Base-by-base conservation (phyloP, 2,888 invertebrate species). In the Latrodectus elegans region DNA sequence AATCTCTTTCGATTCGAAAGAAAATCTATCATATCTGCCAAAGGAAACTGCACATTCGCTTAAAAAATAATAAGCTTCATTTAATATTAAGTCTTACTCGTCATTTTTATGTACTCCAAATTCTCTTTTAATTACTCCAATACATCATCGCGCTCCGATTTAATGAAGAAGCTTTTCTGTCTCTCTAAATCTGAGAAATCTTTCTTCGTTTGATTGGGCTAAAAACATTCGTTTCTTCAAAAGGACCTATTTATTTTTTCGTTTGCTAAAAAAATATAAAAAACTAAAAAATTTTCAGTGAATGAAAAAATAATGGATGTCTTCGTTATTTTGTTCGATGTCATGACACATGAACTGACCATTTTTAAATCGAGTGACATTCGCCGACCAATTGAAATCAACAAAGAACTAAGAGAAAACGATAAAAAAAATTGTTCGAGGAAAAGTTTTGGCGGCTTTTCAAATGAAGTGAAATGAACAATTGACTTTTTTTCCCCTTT, bases 331-430 rank as follows among this genome's bases (percentile, higher is more conserved):
- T 73, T 17, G 72, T 17, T 52, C 26, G n/a, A 12, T 70, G 52
- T 74, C 72, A 74, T 17, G 73, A 82, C 70, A 68, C 55, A 51
- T n/a, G 52, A 75, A 38, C 49, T 60, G 17, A 72, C 77, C 84
- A 67, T 67, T 84, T 73, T 73, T 73, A 84, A 84, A 26, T 49
- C 55, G 77, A 65, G 73, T 84, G 78, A 83, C 70, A 83, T 67
- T 38, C 65, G 49, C 65, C 65, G 53, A 53, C 70, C 75, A 75
- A 70, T 82, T 53, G 75, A 75, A 82, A 75, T 17, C 49, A 68
- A 75, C 55, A 73, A 65, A 52, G 51, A 80, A 71, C 11, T 17
- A 72, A 52, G n/a, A 76, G 8, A 76, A 76, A 3, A 15, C 6
- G 38, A 38, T 38, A 38, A 38, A 38, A 38, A 38, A 2, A 38